Evolutionary conservation across 2,888 invertebrate species (phyloP).

Genomic region (Athrips mouffetella): DNA sequence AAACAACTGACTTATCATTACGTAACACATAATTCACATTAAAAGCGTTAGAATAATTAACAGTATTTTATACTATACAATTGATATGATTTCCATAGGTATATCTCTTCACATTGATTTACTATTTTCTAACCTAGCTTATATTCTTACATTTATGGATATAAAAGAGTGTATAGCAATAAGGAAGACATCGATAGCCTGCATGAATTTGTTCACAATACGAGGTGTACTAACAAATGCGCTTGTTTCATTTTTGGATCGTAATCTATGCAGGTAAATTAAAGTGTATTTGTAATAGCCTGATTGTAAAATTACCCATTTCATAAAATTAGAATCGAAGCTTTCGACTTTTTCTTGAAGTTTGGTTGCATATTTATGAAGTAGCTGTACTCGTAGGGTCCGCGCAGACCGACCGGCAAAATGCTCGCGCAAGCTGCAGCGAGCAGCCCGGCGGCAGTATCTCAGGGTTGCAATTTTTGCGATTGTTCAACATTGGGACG

Average conservation of each 20-base stretch:
- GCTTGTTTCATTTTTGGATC: not conserved
- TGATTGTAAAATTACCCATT: no score
- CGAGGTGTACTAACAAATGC: constrained; percentile 1
- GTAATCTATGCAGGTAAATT: no score
- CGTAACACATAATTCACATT: not conserved
- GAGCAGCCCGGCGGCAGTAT: no score
- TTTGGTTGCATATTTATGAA: no score
- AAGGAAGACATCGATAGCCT: constrained; percentile 79
- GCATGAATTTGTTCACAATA: constrained; percentile 63
- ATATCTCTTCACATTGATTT: constrained; percentile 10
- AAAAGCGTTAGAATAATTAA: not conserved
- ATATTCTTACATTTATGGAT: constrained; percentile 61
- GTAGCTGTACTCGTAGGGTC: no score
- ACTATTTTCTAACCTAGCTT: constrained; percentile 52
- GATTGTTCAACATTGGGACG: no score
- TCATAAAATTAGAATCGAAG: no score
- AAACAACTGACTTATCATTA: not conserved
- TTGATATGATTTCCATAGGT: constrained; percentile 6
- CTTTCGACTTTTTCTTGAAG: no score
- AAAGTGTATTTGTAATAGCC: no score
- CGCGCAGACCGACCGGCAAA: no score
- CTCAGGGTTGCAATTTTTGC: no score
- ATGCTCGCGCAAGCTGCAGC: no score
- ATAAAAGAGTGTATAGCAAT: constrained; percentile 75
- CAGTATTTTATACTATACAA: not conserved